Evolutionary conservation across 64 coral and sea anemone species (phyloP).

Genomic region (Trachythela sp.): DNA sequence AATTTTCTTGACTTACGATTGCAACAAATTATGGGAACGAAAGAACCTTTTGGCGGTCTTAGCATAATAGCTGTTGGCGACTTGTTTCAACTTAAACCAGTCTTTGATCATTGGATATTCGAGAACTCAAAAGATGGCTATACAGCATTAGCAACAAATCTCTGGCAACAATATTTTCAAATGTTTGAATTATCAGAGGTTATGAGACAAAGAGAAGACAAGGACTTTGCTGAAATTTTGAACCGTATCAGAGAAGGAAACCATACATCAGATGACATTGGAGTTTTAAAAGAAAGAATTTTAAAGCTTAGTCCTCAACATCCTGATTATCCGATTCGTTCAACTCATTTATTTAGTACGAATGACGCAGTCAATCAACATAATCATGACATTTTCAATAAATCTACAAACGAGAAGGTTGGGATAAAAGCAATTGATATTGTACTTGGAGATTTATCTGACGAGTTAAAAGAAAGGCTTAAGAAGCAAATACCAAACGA

Average conservation of each 20-base stretch:
- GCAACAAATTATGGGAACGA: slow-evolving; percentile 23
- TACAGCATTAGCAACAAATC: not conserved
- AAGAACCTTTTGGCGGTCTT: no score
- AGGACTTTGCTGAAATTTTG: no score
- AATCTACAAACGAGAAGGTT: not conserved
- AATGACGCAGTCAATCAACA: not conserved
- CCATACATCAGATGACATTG: not conserved
- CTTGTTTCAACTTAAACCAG: slow-evolving; percentile 30
- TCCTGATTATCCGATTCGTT: not conserved
- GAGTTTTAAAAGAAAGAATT: not conserved
- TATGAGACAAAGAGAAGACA: not conserved
- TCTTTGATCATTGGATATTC: slow-evolving; percentile 28
- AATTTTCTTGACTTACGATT: slow-evolving; percentile 52
- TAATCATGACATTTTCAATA: not conserved
- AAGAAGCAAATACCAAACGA: not conserved
- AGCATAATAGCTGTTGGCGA: no score
- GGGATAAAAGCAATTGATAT: not conserved
- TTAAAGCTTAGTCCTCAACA: not conserved
- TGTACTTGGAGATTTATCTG: not conserved
- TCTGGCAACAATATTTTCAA: not conserved
- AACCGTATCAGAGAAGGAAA: no score
- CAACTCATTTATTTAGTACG: not conserved
- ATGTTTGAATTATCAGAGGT: not conserved
- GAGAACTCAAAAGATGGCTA: no score
- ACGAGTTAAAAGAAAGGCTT: not conserved